phyloP scores from a whole-genome alignment of 2,888 invertebrate species.

The Leptinotarsa rubiginosa region DNA sequence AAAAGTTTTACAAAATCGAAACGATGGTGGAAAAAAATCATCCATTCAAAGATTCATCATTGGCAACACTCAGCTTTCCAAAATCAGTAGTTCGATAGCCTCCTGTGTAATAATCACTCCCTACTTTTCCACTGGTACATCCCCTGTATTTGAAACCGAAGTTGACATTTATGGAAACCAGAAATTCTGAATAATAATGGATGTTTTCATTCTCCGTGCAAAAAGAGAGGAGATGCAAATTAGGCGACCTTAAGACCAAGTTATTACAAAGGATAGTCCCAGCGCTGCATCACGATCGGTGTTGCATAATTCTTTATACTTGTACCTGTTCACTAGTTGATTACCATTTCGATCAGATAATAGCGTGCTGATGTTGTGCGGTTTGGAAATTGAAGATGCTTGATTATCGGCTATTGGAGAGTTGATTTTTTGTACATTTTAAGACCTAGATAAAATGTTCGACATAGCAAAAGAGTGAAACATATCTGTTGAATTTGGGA shows the following conservation, averaged over 20 bases:
- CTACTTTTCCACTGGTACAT: neutral
- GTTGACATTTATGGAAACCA: slow-evolving; percentile 11
- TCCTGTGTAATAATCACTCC: too few relatives aligned
- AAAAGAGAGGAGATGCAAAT: slow-evolving; percentile 22
- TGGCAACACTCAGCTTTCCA: too few relatives aligned
- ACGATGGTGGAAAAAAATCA: too few relatives aligned
- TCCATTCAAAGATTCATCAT: too few relatives aligned
- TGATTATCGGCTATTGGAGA: neutral
- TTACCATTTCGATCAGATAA: slow-evolving; percentile 18
- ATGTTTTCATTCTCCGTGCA: slow-evolving; percentile 6
- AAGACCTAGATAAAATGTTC: too few relatives aligned
- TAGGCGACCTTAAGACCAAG: slow-evolving; percentile 21
- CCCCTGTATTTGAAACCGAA: neutral
- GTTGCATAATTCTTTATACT: slow-evolving; percentile 6
- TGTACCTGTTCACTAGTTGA: slow-evolving; percentile 11
- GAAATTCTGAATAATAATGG: slow-evolving; percentile 6
- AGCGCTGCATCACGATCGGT: slow-evolving; percentile 12
- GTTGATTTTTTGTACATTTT: too few relatives aligned
- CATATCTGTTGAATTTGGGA: too few relatives aligned
- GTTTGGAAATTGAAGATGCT: neutral
- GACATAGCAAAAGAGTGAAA: too few relatives aligned
- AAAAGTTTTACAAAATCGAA: too few relatives aligned
- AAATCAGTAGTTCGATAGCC: too few relatives aligned
- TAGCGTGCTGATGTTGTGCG: slow-evolving; percentile 2
- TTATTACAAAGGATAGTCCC: slow-evolving; percentile 20